Evolutionary conservation across 2,797 vertebrate species (phyloP).

Genomic region (Nannoperca australis): DNA sequence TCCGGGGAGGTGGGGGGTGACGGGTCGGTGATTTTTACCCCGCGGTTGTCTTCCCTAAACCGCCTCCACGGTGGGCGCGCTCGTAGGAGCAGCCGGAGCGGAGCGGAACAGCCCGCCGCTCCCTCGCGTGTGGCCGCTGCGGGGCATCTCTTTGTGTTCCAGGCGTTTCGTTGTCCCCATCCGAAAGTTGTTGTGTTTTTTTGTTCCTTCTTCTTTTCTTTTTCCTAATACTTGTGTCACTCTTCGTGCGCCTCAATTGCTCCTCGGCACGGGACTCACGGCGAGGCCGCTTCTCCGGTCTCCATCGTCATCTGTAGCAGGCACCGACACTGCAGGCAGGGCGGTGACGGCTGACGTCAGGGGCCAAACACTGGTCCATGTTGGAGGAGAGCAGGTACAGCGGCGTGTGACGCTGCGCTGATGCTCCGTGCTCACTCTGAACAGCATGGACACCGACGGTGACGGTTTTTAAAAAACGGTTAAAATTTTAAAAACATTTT

Average conservation of each 20-base stretch:
- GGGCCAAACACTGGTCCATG: constrained; percentile 77
- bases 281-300: constrained; percentile 72
- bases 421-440: constrained; percentile 43
- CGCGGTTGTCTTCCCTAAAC: constrained; percentile 46
- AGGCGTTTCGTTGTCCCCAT: constrained; percentile 45
- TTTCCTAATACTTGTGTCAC: background rate
- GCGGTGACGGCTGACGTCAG: constrained; percentile 86
- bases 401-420: constrained; percentile 64
- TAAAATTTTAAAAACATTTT: too few relatives aligned
- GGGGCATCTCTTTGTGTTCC: constrained; percentile 50
- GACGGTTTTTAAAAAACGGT: too few relatives aligned
- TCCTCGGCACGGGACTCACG: constrained; percentile 50
- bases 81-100: constrained; percentile 59
- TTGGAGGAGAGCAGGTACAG: constrained; percentile 79
- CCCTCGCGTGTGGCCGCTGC: constrained; percentile 43
- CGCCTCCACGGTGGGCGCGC: constrained; percentile 49
- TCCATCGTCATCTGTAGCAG: constrained; percentile 71
- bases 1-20: too few relatives aligned
- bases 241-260: constrained; percentile 39
- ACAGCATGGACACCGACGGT: constrained; percentile 10
- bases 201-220: too few relatives aligned
- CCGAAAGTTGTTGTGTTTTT: constrained; percentile 27
- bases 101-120: constrained; percentile 68
- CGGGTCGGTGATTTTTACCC: constrained; percentile 18
- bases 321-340: constrained; percentile 78